Percentiles rank a stretch among this genome's conserved stretches.
Conservation (phyloP, 2,888 invertebrate genomes). For the Andricus curvator region DNA sequence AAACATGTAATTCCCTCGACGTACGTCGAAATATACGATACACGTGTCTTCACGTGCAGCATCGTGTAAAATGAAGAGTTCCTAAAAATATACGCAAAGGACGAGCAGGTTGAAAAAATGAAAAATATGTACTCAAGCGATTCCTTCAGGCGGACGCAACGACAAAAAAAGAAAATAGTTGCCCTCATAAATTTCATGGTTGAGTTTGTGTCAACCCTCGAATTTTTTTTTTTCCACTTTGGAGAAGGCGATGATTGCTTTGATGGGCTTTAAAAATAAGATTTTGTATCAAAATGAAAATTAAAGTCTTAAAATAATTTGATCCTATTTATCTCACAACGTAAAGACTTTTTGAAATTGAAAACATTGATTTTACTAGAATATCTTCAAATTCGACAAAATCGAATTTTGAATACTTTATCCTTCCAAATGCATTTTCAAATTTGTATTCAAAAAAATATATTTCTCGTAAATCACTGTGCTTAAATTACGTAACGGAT, state of each 20-base stretch:
- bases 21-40: conserved; percentile 6
- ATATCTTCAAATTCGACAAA: no score
- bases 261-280: not conserved
- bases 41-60: conserved; percentile 15
- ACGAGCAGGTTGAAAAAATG: conserved; percentile 14
- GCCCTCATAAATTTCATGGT: conserved; percentile 5
- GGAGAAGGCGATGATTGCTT: not conserved
- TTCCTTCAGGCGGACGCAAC: not conserved
- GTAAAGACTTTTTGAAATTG: no score
- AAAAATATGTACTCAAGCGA: not conserved
- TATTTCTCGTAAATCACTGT: no score
- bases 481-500: no score
- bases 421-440: no score
- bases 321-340: not conserved
- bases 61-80: conserved; percentile 1
- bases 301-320: no score
- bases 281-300: not conserved
- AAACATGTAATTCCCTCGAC: conserved; percentile 5
- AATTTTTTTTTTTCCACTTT: not conserved
- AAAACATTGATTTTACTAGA: no score
- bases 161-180: not conserved
- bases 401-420: no score
- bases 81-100: conserved; percentile 21
- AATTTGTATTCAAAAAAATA: no score
- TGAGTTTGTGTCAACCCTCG: not conserved